Evolutionary conservation across 2,888 invertebrate species (phyloP).

Genomic region (Cremastobaeus sp.): DNA sequence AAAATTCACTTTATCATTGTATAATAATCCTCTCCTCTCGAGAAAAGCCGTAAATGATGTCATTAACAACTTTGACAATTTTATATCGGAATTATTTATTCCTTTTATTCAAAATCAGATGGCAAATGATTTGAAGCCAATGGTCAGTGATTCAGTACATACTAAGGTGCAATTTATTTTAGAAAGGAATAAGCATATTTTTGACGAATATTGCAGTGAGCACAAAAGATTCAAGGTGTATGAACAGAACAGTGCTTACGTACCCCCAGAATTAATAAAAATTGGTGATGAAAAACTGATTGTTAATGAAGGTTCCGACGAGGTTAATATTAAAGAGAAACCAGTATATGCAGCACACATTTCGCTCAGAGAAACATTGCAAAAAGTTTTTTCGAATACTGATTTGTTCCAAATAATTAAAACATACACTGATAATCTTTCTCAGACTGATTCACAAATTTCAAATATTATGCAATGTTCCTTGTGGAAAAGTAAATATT

Average conservation of each 20-base stretch:
- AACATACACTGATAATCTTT: background rate
- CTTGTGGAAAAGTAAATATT: conserved; percentile 28
- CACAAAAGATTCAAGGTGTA: conserved; percentile 4
- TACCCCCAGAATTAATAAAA: conserved; percentile 4
- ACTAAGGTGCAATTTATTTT: conserved; percentile 24
- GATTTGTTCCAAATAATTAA: background rate
- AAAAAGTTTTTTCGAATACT: conserved; percentile 12
- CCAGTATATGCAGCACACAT: conserved; percentile 44
- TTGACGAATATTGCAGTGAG: conserved; percentile 7
- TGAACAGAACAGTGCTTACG: background rate
- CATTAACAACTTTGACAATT: conserved; percentile 25
- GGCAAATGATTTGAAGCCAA: conserved; percentile 9
- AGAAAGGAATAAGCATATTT: conserved; percentile 35
- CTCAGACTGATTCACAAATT: background rate
- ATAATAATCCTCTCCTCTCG: conserved; percentile 15
- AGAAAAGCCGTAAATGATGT: conserved; percentile 38
- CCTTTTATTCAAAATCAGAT: conserved; percentile 31
- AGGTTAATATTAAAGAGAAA: conserved; percentile 24
- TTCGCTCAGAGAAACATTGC: conserved; percentile 25
- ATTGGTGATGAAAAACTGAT: background rate
- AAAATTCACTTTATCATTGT: conserved; percentile 30
- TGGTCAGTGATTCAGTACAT: background rate
- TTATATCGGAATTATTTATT: conserved; percentile 33
- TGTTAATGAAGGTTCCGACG: background rate
- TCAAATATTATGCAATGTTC: conserved; percentile 5